Evolutionary conservation across 2,113 vertebrate genomes (phyloP).

Genomic region (Varanus salvator): DNA sequence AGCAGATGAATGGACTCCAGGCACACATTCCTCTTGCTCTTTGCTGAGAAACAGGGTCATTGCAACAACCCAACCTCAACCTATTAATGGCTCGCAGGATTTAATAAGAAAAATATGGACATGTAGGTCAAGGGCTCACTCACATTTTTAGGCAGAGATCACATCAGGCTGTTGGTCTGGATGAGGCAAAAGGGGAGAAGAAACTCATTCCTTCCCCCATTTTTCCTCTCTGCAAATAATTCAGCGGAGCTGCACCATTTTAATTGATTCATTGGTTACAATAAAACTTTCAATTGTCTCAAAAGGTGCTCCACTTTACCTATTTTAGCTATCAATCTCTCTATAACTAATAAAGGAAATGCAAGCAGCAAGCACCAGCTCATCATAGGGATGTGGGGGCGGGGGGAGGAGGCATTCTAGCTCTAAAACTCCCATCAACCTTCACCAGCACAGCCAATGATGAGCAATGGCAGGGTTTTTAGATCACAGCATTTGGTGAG

Average conservation of each 20-base stretch:
- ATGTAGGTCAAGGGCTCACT: accelerated
- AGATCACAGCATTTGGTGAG: no score
- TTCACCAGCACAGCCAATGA: no score
- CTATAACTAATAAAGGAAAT: background rate
- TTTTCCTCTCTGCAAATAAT: background rate
- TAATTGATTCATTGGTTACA: background rate
- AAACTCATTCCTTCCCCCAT: background rate
- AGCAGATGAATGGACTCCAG: background rate
- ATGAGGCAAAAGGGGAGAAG: background rate
- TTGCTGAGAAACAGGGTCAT: slow-evolving; percentile 48
- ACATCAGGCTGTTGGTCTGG: background rate
- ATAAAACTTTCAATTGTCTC: background rate
- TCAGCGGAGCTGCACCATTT: background rate
- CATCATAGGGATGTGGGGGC: background rate
- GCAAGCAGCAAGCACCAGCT: background rate
- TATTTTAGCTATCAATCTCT: background rate
- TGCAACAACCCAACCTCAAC: slow-evolving; percentile 38
- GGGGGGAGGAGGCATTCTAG: background rate
- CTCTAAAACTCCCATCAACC: no score
- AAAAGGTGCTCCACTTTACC: background rate
- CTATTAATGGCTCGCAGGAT: slow-evolving; percentile 24
- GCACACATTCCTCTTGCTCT: slow-evolving; percentile 6
- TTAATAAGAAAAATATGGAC: background rate
- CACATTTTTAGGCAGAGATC: background rate
- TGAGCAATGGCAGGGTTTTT: no score